Evolutionary conservation across 2,797 vertebrate genomes (phyloP).

Genomic region (Hippopotamyrus pictus): DNA sequence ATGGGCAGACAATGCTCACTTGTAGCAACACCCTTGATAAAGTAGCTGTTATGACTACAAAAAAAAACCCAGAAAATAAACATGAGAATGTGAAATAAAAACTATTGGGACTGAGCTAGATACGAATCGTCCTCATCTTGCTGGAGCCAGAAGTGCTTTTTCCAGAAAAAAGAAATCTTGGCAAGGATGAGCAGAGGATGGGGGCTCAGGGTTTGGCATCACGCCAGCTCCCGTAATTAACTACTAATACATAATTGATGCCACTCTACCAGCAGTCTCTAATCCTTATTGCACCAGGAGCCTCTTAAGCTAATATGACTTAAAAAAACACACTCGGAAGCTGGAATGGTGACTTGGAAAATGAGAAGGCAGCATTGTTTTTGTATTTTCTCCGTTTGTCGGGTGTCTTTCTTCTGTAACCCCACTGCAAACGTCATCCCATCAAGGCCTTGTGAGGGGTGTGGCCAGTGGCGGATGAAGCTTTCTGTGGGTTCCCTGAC

Average conservation of each 20-base stretch:
- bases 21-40: neutral
- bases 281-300: neutral
- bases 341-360: neutral
- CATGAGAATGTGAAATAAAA: neutral
- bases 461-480: neutral
- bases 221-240: neutral
- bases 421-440: neutral
- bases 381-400: neutral
- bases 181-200: neutral
- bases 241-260: conserved; percentile 2
- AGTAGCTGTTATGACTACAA: neutral
- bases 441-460: neutral
- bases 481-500: neutral
- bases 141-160: neutral
- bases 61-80: neutral
- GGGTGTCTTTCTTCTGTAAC: neutral
- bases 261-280: neutral
- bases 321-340: neutral
- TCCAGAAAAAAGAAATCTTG: neutral
- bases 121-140: neutral
- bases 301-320: neutral
- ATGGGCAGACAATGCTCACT: neutral
- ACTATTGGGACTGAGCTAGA: neutral
- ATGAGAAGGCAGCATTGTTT: neutral
- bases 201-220: neutral